Base-by-base conservation (phyloP, 2,797 vertebrate genomes). In the Melanotaenia nigrans region DNA sequence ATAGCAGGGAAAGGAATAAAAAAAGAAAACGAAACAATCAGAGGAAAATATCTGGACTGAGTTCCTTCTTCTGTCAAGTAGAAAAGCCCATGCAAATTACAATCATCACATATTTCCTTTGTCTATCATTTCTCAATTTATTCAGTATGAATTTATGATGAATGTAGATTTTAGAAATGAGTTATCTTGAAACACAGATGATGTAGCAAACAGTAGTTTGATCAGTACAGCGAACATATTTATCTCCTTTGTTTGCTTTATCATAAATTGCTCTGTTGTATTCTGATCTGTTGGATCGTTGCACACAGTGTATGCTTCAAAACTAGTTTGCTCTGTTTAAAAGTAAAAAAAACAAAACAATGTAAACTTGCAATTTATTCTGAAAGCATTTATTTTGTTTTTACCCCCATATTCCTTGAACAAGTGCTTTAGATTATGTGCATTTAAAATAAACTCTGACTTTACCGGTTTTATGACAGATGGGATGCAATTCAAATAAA, bases 401-500 rank as follows among this genome's bases (percentile, higher is more conserved):
- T 65, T 51, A 36, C 47, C 59, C 30, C 64, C 54, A 77, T 80
- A 30, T 28, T 7, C 30, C 25, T 36, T 45, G 63, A 68, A 59
- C 68, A 80, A 67, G 22, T 38, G 51, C 20, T 47, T 42, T 2
- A 32, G 47, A 60, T 45, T 59, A 13, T 36, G 18, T 54, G 54
- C 54, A 78, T 68, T 64, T 74, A 33, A 76, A 79, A 81, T 73
- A 16, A 65, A 60, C 53, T 70, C 14, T 25, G 33, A 28, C 76
- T 69, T 75, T 18, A 35, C 36, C 35, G 65, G 73, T 84, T 78
- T 67, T 25, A 73, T 61, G 77, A 83, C 57, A 45, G 49, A 68
- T 60, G 49, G 40, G 59, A 71, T 54, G 33, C 74, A 68, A 73
- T 65, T 64, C 55, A 51, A 57, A 40, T 12, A 38, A 11, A 38